A percentile compares a stretch with the other conserved stretches of the same genome.
Conservation (phyloP, 2,888 invertebrate genomes). For the Coleophora flavipennella region DNA sequence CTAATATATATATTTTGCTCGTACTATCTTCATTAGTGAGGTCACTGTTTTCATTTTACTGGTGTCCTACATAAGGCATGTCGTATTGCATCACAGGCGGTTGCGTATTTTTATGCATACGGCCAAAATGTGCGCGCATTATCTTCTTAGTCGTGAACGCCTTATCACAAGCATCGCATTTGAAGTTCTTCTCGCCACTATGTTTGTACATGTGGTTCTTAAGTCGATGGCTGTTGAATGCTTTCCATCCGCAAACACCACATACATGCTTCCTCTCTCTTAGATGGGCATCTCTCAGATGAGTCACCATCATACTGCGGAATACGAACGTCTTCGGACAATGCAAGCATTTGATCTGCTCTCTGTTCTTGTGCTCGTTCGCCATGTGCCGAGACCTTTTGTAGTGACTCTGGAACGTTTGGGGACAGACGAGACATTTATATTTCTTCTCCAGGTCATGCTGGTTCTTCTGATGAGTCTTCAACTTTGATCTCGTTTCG, state of each 20-base stretch:
- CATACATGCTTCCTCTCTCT: slow-evolving; percentile 55
- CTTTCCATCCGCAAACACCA: slow-evolving; percentile 55
- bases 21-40: too few relatives aligned
- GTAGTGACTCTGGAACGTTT: slow-evolving; percentile 52
- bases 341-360: slow-evolving; percentile 54
- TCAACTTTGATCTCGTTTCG: slow-evolving; percentile 57
- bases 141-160: slow-evolving; percentile 60
- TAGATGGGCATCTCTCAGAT: slow-evolving; percentile 50
- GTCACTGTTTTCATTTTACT: too few relatives aligned
- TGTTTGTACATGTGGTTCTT: slow-evolving; percentile 66
- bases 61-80: slow-evolving; percentile 30
- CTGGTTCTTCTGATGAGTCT: slow-evolving; percentile 56
- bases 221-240: slow-evolving; percentile 60
- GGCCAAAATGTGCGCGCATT: slow-evolving; percentile 50
- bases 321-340: slow-evolving; percentile 62
- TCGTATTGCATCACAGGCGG: slow-evolving; percentile 31
- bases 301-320: slow-evolving; percentile 62
- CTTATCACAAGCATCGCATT: slow-evolving; percentile 54
- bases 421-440: slow-evolving; percentile 59
- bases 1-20: too few relatives aligned
- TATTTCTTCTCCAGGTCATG: slow-evolving; percentile 63
- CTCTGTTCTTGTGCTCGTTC: slow-evolving; percentile 47
- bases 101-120: slow-evolving; percentile 44
- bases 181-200: slow-evolving; percentile 62
- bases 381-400: slow-evolving; percentile 57